These are phyloP conservation scores for Furcula furcula DNA, from an alignment of 2,888 invertebrate genomes.

Conservation along the genomic window DNA sequence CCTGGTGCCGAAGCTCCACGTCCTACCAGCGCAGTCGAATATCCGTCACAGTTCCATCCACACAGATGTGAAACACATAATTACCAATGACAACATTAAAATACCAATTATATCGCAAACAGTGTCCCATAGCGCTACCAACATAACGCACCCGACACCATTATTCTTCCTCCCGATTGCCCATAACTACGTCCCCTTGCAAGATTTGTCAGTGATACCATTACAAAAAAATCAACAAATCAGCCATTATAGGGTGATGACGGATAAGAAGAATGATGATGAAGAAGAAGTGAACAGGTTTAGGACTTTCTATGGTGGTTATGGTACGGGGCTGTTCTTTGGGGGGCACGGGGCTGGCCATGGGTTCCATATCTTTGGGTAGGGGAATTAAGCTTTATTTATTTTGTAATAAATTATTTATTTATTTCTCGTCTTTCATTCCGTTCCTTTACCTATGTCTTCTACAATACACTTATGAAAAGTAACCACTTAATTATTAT, in stretches of 20 bases:
- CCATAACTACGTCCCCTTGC: conserved; percentile 52
- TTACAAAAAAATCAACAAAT: conserved; percentile 45
- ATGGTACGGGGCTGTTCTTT: conserved; percentile 59
- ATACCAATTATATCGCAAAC: conserved; percentile 47
- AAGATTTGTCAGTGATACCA: conserved; percentile 66
- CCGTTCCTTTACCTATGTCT: too few species aligned
- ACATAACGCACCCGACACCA: conserved; percentile 43
- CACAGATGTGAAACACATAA: conserved; percentile 35
- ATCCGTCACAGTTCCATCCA: conserved; percentile 45
- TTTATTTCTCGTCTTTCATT: conserved; percentile 8
- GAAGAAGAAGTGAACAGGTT: conserved; percentile 48
- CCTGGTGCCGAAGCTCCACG: neutral
- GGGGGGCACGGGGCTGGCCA: conserved; percentile 72
- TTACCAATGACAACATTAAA: conserved; percentile 38
- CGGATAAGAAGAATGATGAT: conserved; percentile 43
- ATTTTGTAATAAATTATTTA: conserved; percentile 16
- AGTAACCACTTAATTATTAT: too few species aligned
- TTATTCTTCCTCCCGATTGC: conserved; percentile 50
- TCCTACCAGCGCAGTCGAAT: conserved; percentile 39
- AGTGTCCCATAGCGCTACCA: conserved; percentile 39
- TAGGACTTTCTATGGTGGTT: conserved; percentile 64
- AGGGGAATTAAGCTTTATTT: conserved; percentile 11
- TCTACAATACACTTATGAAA: too few species aligned
- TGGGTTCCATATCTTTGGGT: conserved; percentile 65
- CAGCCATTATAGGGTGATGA: conserved; percentile 35